Percentiles rank a stretch among this genome's conserved stretches.
Evolutionary conservation across 1,140 invertebrate genomes (phyloP).

Genomic region (Drosophila arizonae): DNA sequence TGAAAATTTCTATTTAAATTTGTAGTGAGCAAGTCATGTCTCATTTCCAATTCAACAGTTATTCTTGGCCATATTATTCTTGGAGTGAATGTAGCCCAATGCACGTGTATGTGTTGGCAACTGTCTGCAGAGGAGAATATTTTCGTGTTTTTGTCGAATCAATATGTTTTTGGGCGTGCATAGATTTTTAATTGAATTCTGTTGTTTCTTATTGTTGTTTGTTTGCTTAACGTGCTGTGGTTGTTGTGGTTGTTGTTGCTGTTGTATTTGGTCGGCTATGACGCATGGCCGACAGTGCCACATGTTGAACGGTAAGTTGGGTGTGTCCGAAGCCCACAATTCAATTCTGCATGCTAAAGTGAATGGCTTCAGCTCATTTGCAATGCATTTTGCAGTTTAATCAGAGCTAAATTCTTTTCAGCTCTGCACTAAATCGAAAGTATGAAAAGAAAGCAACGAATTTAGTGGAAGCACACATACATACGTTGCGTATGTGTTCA

Average conservation of each 20-base stretch:
- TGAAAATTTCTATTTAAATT: slow-evolving; percentile 6
- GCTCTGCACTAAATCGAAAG: not conserved
- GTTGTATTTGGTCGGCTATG: slow-evolving; percentile 28
- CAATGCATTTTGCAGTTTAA: slow-evolving; percentile 10
- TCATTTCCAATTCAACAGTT: slow-evolving; percentile 31
- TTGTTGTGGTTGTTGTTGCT: slow-evolving; percentile 13
- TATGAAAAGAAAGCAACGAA: not conserved
- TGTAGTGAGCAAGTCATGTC: slow-evolving; percentile 37
- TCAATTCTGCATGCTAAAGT: slow-evolving; percentile 17
- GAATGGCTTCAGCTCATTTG: slow-evolving; percentile 15
- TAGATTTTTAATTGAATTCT: slow-evolving; percentile 76
- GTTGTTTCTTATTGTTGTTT: slow-evolving; percentile 38
- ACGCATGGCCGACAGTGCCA: slow-evolving; percentile 40
- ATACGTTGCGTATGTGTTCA: no score
- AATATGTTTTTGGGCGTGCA: slow-evolving; percentile 71
- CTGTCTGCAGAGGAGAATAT: slow-evolving; percentile 39
- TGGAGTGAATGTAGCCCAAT: not conserved
- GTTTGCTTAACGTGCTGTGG: slow-evolving; percentile 14
- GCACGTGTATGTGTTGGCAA: slow-evolving; percentile 19
- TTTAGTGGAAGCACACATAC: no score
- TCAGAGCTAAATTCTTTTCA: not conserved
- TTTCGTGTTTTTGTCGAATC: slow-evolving; percentile 51
- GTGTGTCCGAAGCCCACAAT: slow-evolving; percentile 1
- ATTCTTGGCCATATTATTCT: slow-evolving; percentile 15
- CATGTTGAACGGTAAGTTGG: slow-evolving; percentile 20